These are phyloP conservation scores for Luperina nickerlii DNA, from an alignment of 2,888 invertebrate species.

Conservation along the genomic window DNA sequence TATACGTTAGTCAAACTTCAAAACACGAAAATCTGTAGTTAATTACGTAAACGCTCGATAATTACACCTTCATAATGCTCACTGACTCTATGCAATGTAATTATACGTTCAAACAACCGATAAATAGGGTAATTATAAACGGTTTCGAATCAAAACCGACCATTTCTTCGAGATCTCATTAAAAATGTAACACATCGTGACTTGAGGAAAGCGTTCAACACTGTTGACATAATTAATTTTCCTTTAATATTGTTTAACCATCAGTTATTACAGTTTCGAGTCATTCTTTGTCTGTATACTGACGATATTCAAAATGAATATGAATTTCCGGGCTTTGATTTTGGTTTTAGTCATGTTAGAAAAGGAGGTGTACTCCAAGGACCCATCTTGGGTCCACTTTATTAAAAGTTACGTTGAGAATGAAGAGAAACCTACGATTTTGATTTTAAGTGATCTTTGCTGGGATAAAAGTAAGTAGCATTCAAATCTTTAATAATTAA, in stretches of 20 bases:
- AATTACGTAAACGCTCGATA: constrained; percentile 25
- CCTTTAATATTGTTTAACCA: neutral
- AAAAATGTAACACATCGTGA: constrained; percentile 35
- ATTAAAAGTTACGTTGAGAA: constrained; percentile 76
- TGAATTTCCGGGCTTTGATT: constrained; percentile 30
- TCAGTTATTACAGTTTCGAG: neutral
- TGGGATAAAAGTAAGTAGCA: constrained; percentile 77
- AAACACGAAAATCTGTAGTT: constrained; percentile 9
- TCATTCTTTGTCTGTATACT: constrained; percentile 1
- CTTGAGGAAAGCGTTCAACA: constrained; percentile 31
- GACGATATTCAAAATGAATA: constrained; percentile 27
- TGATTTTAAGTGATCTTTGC: constrained; percentile 72
- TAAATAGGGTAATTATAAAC: constrained; percentile 45
- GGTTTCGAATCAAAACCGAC: constrained; percentile 20
- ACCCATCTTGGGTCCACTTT: constrained; percentile 66
- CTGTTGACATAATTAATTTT: constrained; percentile 43
- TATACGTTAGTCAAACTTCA: constrained; percentile 8
- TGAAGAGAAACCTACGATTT: constrained; percentile 76
- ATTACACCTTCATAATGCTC: constrained; percentile 33
- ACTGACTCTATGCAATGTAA: constrained; percentile 37
- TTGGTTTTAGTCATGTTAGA: constrained; percentile 42
- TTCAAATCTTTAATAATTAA: no score
- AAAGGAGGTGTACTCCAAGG: constrained; percentile 60
- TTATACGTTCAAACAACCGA: constrained; percentile 22
- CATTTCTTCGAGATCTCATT: constrained; percentile 40